A percentile compares a stretch with the other conserved stretches of the same genome.
These are phyloP conservation scores for Struthidea cinerea DNA, from an alignment of 2,113 vertebrate genomes.

Conservation along the genomic window DNA sequence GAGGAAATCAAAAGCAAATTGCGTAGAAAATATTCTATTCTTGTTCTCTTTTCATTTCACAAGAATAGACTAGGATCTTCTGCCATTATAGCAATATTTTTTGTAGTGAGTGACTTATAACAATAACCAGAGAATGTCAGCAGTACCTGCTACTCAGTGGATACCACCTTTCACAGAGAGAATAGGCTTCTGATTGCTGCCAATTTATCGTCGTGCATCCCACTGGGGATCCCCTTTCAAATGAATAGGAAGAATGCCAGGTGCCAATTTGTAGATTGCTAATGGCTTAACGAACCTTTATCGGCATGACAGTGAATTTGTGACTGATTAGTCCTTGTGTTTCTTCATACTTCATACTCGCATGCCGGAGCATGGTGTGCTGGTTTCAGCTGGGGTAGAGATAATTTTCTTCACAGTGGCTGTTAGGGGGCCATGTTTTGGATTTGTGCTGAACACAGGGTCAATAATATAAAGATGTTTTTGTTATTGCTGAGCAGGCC, in stretches of 20 bases:
- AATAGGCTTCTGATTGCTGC: neutral
- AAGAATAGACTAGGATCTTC: neutral
- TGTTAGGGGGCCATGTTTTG: neutral
- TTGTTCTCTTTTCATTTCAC: neutral
- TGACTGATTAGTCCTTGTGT: neutral
- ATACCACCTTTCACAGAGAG: neutral
- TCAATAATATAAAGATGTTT: neutral
- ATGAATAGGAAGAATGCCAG: slow-evolving; percentile 11
- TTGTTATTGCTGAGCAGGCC: neutral
- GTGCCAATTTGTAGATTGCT: neutral
- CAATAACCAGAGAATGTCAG: neutral
- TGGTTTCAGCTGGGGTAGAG: neutral
- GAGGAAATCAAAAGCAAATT: neutral
- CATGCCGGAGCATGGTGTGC: neutral
- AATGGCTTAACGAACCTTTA: neutral
- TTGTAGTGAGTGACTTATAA: neutral
- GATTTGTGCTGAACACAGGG: neutral
- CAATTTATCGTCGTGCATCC: neutral
- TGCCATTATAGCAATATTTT: neutral
- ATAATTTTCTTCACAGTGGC: neutral
- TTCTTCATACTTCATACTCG: neutral
- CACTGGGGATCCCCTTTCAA: neutral
- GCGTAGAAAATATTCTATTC: neutral
- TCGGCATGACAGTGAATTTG: neutral
- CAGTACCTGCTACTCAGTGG: neutral